Conservation (phyloP, 2,888 invertebrate genomes). For the Apeira syringaria region DNA sequence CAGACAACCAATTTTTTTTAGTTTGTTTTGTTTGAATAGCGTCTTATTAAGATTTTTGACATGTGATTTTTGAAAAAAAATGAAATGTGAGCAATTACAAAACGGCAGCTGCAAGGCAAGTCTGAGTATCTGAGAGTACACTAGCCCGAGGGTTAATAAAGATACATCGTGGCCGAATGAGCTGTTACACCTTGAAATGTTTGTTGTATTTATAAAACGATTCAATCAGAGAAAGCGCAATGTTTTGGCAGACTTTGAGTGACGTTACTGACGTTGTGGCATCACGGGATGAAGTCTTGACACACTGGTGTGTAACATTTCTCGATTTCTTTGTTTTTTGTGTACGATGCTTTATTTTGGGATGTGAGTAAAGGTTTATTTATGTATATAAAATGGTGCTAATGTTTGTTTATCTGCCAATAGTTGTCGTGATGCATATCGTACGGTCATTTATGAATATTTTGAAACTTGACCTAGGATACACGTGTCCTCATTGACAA, state of each 20-base stretch:
- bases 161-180: slow-evolving; percentile 45
- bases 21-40: slow-evolving; percentile 1
- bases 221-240: slow-evolving; percentile 33
- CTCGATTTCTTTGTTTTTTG: slow-evolving; percentile 1
- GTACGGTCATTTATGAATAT: too few species aligned
- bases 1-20: too few species aligned
- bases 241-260: slow-evolving; percentile 24
- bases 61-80: slow-evolving; percentile 47
- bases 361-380: slow-evolving; percentile 11
- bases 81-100: slow-evolving; percentile 58
- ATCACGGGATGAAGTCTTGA: slow-evolving; percentile 12
- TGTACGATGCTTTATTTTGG: slow-evolving; percentile 11
- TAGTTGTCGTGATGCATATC: too few species aligned
- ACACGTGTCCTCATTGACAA: slow-evolving; percentile 1
- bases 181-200: slow-evolving; percentile 49
- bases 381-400: neutral
- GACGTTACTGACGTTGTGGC: slow-evolving; percentile 20
- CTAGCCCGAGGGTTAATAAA: slow-evolving; percentile 57
- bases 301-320: neutral
- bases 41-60: slow-evolving; percentile 10
- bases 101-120: slow-evolving; percentile 44
- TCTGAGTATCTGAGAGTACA: slow-evolving; percentile 25
- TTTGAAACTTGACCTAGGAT: neutral
- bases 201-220: slow-evolving; percentile 39
- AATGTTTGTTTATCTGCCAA: too few species aligned